phyloP scores from a whole-genome alignment of 2,797 vertebrate species.

The Bradypodion ventrale region DNA sequence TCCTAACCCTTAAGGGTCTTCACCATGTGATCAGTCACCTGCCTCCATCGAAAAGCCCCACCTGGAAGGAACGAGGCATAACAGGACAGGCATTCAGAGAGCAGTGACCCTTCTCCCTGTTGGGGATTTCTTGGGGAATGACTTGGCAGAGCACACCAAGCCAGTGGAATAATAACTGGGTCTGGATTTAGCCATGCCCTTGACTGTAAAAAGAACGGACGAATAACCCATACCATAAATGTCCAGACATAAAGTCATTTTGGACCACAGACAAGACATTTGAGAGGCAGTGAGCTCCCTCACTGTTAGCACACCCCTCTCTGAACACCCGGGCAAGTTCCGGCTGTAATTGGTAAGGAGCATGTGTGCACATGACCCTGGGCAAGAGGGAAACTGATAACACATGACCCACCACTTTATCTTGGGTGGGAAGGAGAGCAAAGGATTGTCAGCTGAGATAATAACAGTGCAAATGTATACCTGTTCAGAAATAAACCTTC shows the following conservation, averaged over 20 bases:
- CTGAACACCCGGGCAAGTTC: slow-evolving; percentile 43
- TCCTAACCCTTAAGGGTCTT: background rate
- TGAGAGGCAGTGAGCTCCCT: slow-evolving; percentile 48
- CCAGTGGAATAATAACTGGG: slow-evolving; percentile 52
- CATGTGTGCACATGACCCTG: background rate
- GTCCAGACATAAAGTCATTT: slow-evolving; percentile 67
- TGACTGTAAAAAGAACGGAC: slow-evolving; percentile 64
- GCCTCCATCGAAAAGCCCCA: slow-evolving; percentile 52
- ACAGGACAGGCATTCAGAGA: slow-evolving; percentile 49
- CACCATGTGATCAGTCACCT: background rate
- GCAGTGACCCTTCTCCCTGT: slow-evolving; percentile 52
- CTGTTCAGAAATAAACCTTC: background rate
- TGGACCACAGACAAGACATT: slow-evolving; percentile 61
- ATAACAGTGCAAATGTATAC: background rate
- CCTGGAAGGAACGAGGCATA: slow-evolving; percentile 28
- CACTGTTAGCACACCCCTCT: slow-evolving; percentile 37
- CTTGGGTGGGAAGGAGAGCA: background rate
- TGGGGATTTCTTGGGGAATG: slow-evolving; percentile 47
- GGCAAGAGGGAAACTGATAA: background rate
- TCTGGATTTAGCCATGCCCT: slow-evolving; percentile 62
- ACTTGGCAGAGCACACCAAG: slow-evolving; percentile 44
- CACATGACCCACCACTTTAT: background rate
- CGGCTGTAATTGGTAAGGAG: slow-evolving; percentile 1
- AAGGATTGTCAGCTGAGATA: background rate
- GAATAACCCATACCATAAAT: slow-evolving; percentile 67